Base-by-base conservation (phyloP, 2,113 vertebrate species). In the Carassius gibelio region DNA sequence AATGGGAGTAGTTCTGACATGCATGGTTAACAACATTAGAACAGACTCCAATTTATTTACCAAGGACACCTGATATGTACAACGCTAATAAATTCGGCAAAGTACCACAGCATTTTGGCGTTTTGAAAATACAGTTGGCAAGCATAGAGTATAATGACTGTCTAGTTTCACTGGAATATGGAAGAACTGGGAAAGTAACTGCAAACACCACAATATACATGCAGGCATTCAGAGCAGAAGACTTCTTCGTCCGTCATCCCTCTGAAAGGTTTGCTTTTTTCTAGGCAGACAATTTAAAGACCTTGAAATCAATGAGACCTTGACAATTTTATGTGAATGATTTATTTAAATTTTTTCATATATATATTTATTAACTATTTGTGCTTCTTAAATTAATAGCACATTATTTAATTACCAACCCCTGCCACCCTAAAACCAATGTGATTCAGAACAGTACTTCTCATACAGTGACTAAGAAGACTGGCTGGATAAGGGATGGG, bases 371-470 rank as follows among this genome's bases (percentile, higher is more conserved):
- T 81, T 74, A 86, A 85, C 92, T 89, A 91, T 88, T 91, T 94
- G 93, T 93, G 92, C 92, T 93, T 85, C 45, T 82, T 93, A 93
- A 92, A 88, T 93, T 92, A 92, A 91, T 86, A 94, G 94, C 95
- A 95, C 93, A 94, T 87, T 88, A 85, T 59, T 68, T 81, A 87
- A 83, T 93, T 92, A 81, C 84, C 85, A 93, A 92, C 92, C 92
- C 93, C 92, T 91, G 87, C 85, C 94, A 94, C 93, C 94, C 88
- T 90, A 91, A 91, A 88, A 88, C 84, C 88, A 89, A 92, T 59
- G 89, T 91, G 91, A 91, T 91, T 86, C 80, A 93, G 88, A 87
- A 88, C 91, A 93, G 88, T 92, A 89, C 88, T 90, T 91, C 83
- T 83, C 81, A 84, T 85, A 87, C 79, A 81, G 86, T 93, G 93